phyloP scores from a whole-genome alignment of 2,797 vertebrate genomes.

The Ciconia nigra region DNA sequence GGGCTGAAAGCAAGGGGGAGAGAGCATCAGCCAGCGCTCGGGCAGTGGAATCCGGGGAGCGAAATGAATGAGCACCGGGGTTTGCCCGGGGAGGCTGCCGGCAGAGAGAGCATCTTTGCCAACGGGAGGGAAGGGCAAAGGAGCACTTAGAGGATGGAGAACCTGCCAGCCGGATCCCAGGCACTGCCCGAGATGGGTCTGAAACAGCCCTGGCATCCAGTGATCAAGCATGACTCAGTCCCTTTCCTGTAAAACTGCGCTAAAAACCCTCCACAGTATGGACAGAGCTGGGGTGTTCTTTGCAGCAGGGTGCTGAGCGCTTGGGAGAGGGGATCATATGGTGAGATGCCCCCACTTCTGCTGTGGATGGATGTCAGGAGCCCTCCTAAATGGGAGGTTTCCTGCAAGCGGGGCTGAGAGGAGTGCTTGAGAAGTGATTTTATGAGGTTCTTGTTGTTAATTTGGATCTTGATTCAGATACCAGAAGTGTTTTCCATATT shows the following conservation, averaged over 20 bases:
- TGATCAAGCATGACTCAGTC: not conserved
- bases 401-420: not conserved
- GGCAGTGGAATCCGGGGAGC: not conserved
- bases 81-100: not conserved
- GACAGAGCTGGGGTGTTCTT: not conserved
- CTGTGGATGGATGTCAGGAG: not conserved
- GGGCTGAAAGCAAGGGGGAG: not conserved
- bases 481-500: constrained; percentile 63
- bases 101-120: not conserved
- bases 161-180: not conserved
- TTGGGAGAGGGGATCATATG: not conserved
- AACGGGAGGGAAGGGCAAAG: not conserved
- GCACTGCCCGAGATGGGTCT: not conserved
- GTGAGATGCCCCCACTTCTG: not conserved
- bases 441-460: constrained; percentile 37
- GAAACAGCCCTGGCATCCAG: not conserved
- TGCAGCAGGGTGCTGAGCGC: not conserved
- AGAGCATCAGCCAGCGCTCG: not conserved
- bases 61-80: not conserved
- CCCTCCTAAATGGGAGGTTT: not conserved
- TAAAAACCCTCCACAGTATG: not conserved
- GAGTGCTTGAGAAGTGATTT: not conserved
- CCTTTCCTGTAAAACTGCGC: not conserved
- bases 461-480: constrained; percentile 56
- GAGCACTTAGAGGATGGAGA: not conserved